Conservation (phyloP, 1,140 invertebrate species). For the Brachionus plicatilis region DNA sequence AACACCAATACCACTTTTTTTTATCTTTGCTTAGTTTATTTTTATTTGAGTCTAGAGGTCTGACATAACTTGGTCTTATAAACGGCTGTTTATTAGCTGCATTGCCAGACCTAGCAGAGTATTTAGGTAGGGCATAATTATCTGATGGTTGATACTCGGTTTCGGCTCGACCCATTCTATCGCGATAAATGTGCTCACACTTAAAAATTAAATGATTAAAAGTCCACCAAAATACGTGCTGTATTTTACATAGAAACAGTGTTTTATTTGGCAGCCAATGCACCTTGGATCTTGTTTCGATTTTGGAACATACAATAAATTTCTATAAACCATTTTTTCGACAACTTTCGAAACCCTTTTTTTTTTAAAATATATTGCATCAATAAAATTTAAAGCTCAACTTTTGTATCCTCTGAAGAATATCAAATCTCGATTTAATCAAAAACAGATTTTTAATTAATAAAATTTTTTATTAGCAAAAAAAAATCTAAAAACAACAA, state of each 20-base stretch:
- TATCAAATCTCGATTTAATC: not conserved
- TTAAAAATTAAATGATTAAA: not conserved
- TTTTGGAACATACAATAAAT: not conserved
- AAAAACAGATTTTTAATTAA: not conserved
- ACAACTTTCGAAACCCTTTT: not conserved
- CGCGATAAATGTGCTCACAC: not conserved
- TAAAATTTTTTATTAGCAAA: not conserved
- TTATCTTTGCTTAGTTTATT: not conserved
- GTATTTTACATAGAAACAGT: not conserved
- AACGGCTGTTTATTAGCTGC: not conserved
- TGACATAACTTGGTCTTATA: not conserved
- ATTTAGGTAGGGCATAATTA: not conserved
- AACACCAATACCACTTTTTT: slow-evolving; percentile 21
- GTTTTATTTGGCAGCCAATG: not conserved
- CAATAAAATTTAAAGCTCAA: not conserved
- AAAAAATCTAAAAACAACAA: slow-evolving; percentile 16
- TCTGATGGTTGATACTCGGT: not conserved
- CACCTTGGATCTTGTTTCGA: not conserved
- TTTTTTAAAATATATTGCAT: not conserved
- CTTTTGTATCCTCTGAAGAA: not conserved
- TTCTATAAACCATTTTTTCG: not conserved
- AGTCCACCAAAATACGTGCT: not conserved
- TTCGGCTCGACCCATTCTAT: not conserved
- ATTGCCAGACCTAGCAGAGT: not conserved
- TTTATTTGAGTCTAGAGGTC: not conserved